Evolutionary conservation across 2,888 invertebrate species (phyloP).

Genomic region (Platycheirus rosarum): DNA sequence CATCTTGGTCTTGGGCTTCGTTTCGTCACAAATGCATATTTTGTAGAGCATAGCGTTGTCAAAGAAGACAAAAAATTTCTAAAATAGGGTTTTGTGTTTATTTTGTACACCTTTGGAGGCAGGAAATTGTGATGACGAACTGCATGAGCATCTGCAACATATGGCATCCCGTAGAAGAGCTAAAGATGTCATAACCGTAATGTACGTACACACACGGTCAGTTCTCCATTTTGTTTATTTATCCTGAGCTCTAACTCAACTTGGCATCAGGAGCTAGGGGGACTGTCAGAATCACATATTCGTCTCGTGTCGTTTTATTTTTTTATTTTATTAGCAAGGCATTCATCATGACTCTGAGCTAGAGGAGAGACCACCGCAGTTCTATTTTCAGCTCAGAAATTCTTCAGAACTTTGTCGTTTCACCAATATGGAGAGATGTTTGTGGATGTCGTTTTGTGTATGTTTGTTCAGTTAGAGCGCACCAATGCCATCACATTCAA

Average conservation of each 20-base stretch:
- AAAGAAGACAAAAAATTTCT: constrained; percentile 12
- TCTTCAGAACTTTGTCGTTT: constrained; percentile 56
- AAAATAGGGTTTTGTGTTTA: constrained; percentile 31
- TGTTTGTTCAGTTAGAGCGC: constrained; percentile 2
- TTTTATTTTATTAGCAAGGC: constrained; percentile 30
- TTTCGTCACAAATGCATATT: constrained; percentile 40
- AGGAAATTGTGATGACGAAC: constrained; percentile 64
- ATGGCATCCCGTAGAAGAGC: constrained; percentile 39
- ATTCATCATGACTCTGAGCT: constrained; percentile 43
- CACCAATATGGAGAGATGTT: constrained; percentile 44
- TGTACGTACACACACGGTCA: constrained; percentile 52
- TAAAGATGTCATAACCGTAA: constrained; percentile 27
- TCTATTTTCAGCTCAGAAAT: constrained; percentile 65
- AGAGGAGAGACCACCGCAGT: constrained; percentile 49
- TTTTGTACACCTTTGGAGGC: constrained; percentile 48
- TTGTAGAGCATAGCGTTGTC: constrained; percentile 17
- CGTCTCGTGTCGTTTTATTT: background rate
- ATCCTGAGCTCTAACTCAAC: constrained; percentile 14
- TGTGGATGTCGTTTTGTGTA: constrained; percentile 8
- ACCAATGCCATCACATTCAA: constrained; percentile 31
- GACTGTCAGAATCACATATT: constrained; percentile 22
- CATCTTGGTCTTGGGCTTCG: constrained; percentile 34
- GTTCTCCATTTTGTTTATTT: constrained; percentile 41
- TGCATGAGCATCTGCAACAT: constrained; percentile 39
- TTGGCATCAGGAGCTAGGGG: constrained; percentile 31